Evolutionary conservation across 2,113 vertebrate species (phyloP), one percentile per base, ranked within the genome.

Genomic region (Lasiurus cinereus): DNA sequence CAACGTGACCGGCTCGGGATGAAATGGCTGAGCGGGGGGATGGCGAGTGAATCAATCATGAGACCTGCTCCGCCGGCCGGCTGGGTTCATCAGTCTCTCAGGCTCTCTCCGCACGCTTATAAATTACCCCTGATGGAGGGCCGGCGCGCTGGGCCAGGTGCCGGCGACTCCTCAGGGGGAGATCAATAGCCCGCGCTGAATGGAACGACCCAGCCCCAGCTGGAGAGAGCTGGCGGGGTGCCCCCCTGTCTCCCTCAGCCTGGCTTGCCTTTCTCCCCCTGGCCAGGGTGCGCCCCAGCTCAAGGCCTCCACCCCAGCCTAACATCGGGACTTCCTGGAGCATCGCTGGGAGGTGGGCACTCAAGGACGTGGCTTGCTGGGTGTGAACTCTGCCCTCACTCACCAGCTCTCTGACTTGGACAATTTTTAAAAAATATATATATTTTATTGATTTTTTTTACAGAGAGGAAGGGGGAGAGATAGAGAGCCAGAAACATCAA

Each of bases 71-170:
- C 95, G 64, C 56, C 95, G 66, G 97, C 92, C 92, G 93, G 97
- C 96, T 94, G 97, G 98, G 97, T 98, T 98, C 98, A 98, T 98
- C 98, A 98, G 97, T 98, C 92, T 98, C 98, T 95, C 97, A 74
- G 96, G 10, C 2, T 88, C 21, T 98, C 96, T 96, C 97, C 96
- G 86, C 94, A 97, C 97, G 36, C 87, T 97, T 73, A 87, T 98
- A 95, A 97, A 97, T 98, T 97, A 96, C 97, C 95, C 96, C 94
- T 84, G 93, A 94, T 97, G 97, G 97, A 97, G 97, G 97, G 91
- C 92, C 74, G 0, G 94, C 31, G 4, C 72, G 18, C 90, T 95
- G 97, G 97, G 96, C 43, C 8, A 67, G 97, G 76, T 92, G 91
- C 95, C 88, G 5, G 96, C 39, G 93, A 96, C 97, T 89, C 80